A percentile compares a stretch with the other conserved stretches of the same genome.
Evolutionary conservation across 2,113 vertebrate genomes (phyloP).

Genomic region (Podocnemis expansa): DNA sequence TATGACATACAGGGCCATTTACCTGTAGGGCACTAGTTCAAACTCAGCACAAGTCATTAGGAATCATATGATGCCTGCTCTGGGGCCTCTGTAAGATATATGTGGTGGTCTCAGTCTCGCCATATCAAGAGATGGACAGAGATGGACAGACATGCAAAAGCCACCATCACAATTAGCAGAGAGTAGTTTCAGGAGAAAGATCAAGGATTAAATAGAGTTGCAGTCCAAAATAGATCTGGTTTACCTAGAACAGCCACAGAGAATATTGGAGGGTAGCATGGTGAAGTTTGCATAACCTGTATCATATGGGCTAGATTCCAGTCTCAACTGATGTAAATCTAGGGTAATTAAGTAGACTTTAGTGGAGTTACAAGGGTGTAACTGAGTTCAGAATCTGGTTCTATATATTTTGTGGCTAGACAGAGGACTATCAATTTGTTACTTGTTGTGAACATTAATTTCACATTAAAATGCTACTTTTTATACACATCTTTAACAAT

Average conservation of each 20-base stretch:
- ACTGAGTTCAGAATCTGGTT: not conserved
- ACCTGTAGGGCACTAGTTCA: not conserved
- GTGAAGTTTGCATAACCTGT: not conserved
- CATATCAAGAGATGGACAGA: not conserved
- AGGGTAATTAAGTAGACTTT: not conserved
- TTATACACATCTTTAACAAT: not conserved
- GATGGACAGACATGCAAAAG: too few relatives aligned
- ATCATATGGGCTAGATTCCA: not conserved
- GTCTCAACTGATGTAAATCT: not conserved
- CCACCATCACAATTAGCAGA: not conserved
- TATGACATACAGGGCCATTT: not conserved
- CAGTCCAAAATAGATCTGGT: not conserved
- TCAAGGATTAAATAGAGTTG: not conserved
- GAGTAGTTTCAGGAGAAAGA: not conserved
- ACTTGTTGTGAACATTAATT: not conserved
- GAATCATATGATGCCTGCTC: not conserved
- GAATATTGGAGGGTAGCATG: not conserved
- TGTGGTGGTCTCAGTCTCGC: not conserved
- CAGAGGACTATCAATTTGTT: not conserved
- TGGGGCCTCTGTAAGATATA: not conserved
- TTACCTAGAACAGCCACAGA: not conserved
- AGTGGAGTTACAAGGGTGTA: rapidly evolving
- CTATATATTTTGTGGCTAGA: not conserved
- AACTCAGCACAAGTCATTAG: not conserved
- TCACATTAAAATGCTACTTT: not conserved